These are phyloP conservation scores for Heliconius himera DNA, from an alignment of 1,140 invertebrate genomes.

Conservation along the genomic window DNA sequence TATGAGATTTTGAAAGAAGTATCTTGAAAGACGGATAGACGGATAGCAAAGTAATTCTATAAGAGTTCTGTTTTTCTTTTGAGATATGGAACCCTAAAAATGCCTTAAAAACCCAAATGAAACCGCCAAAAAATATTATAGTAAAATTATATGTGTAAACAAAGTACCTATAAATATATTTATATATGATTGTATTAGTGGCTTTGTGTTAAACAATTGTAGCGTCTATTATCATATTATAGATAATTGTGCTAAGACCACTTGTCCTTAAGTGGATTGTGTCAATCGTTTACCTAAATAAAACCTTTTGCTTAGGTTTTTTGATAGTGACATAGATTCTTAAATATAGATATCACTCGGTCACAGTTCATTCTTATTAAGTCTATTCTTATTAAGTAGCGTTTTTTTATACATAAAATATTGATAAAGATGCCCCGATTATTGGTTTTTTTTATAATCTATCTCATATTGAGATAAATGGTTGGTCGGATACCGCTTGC, in stretches of 20 bases:
- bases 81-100: not conserved
- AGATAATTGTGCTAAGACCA: not conserved
- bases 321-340: constrained; percentile 3
- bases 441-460: no score
- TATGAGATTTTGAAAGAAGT: not conserved
- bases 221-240: constrained; percentile 5
- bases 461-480: no score
- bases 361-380: constrained; percentile 34
- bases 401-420: not conserved
- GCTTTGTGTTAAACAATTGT: not conserved
- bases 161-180: not conserved
- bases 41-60: not conserved
- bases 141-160: not conserved
- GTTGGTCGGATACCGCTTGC: no score
- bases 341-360: constrained; percentile 2
- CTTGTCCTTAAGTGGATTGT: constrained; percentile 7
- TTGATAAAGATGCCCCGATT: not conserved
- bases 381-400: constrained; percentile 11
- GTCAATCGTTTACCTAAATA: constrained; percentile 6
- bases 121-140: not conserved
- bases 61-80: not conserved
- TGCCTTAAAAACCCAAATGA: not conserved
- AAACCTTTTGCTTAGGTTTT: not conserved
- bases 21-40: not conserved
- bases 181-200: not conserved